A percentile compares a stretch with the other conserved stretches of the same genome.
phyloP scores from a whole-genome alignment of 2,113 vertebrate species.

The Vimba vimba region DNA sequence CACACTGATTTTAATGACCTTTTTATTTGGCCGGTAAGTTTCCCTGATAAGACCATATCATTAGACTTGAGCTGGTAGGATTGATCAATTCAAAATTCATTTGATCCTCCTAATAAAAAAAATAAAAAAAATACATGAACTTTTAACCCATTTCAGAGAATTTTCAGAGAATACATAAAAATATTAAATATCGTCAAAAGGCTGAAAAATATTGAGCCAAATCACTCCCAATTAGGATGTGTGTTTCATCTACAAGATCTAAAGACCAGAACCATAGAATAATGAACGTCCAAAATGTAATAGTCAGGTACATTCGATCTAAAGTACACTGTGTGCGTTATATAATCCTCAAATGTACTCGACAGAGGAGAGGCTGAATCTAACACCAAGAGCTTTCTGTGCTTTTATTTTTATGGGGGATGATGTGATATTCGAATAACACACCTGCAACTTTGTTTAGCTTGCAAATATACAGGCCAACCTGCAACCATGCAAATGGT shows the following conservation, averaged over 20 bases:
- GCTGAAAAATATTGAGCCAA: neutral
- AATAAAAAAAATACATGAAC: too few relatives aligned
- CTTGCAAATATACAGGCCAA: conserved; percentile 47
- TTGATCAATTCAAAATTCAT: neutral
- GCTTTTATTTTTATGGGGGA: conserved; percentile 30
- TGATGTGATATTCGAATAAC: neutral
- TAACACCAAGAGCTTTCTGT: conserved; percentile 18
- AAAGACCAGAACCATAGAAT: neutral
- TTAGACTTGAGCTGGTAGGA: neutral
- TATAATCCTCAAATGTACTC: neutral
- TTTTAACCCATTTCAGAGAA: neutral
- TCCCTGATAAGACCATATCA: neutral
- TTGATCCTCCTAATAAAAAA: neutral
- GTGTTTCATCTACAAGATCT: neutral
- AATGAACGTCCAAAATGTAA: neutral
- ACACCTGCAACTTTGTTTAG: conserved; percentile 55
- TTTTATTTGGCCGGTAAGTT: neutral
- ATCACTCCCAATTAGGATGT: neutral
- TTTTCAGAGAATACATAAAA: neutral
- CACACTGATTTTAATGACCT: neutral
- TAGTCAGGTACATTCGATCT: neutral
- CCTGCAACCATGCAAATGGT: conserved; percentile 33
- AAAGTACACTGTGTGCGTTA: neutral
- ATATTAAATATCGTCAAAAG: neutral
- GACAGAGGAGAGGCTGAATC: conserved; percentile 16